These are phyloP conservation scores for Amia ocellicauda DNA, from an alignment of 2,113 vertebrate species.

Conservation along the genomic window DNA sequence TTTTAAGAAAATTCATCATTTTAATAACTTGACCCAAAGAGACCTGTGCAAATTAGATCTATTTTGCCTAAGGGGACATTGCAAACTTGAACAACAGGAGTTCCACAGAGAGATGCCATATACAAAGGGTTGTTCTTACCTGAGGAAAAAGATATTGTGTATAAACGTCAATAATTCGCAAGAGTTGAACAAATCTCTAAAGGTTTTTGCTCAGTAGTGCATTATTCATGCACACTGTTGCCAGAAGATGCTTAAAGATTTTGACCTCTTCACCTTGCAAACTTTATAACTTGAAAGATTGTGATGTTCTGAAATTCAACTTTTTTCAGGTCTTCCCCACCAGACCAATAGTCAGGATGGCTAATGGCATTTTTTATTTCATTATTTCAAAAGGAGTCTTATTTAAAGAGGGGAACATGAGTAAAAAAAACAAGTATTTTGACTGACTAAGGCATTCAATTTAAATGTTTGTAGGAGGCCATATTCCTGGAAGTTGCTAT, in stretches of 20 bases:
- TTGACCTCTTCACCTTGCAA: conserved; percentile 63
- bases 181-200: conserved; percentile 60
- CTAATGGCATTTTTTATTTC: too few relatives aligned
- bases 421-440: too few relatives aligned
- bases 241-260: conserved; percentile 63
- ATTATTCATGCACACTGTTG: conserved; percentile 63
- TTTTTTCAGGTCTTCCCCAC: conserved; percentile 54
- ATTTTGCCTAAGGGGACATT: conserved; percentile 60
- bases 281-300: conserved; percentile 67
- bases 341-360: conserved; percentile 47
- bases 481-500: too few relatives aligned
- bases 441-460: too few relatives aligned
- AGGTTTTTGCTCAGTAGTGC: conserved; percentile 58
- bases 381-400: too few relatives aligned
- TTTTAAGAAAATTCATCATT: conserved; percentile 65
- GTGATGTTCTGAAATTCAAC: conserved; percentile 67
- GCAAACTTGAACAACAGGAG: conserved; percentile 46
- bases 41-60: conserved; percentile 63
- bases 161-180: conserved; percentile 67
- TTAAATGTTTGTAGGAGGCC: too few relatives aligned
- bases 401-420: too few relatives aligned
- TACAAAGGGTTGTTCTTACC: conserved; percentile 62
- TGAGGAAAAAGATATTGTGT: conserved; percentile 50
- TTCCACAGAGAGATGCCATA: conserved; percentile 48
- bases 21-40: conserved; percentile 73